Base-by-base conservation (phyloP, 2,888 invertebrate genomes). In the Perdita meconis region DNA sequence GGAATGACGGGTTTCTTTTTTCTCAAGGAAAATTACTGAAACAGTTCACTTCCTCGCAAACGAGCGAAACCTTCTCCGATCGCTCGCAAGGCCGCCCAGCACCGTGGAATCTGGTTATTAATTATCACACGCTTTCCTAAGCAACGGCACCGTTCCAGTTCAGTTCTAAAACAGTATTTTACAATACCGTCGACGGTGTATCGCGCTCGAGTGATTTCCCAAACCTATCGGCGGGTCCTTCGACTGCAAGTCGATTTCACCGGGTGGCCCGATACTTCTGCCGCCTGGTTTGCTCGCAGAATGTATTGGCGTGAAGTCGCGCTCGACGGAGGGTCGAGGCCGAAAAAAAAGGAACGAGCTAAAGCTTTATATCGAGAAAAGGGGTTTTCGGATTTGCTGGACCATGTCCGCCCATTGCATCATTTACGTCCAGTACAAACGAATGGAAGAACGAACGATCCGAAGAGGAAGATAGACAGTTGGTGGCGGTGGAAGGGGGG, bases 401-500 rank as follows among this genome's bases (percentile, higher is more conserved):
- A 87, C 84, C 87, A 81, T 88, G 84, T 88, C 86, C 85, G 78
- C 82, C 85, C 83, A 71, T 80, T 78, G 87, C 87, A 84, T 87
- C 88, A 88, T 88, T 89, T 88, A 86, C 88, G 89, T 85, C 81
- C 86, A 78, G 86, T 88, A 88, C 88, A 85, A 85, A 82, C 77
- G 80, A 82, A 73, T 71, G 72, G 72, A 71, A 68, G 81, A 85
- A 80, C 68, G 80, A 72, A 76, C 84, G 81, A 61, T 64, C 70
- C 34, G 56, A 71, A 65, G 73, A 78, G 63, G 51, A 63, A 63
- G 79, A 66, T 75, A 74, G 74, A 75, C 56, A 53, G 83, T 69
- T 51, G 78, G 79, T 61, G 78, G 78, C 60, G 60, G 71, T 60
- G 64, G 67, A 40, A 40, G 42, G 60, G 70, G 65, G 66, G 71